Evolutionary conservation across 2,113 vertebrate genomes (phyloP), one percentile per base, ranked within the genome.

Genomic region (Salvelinus sp.): DNA sequence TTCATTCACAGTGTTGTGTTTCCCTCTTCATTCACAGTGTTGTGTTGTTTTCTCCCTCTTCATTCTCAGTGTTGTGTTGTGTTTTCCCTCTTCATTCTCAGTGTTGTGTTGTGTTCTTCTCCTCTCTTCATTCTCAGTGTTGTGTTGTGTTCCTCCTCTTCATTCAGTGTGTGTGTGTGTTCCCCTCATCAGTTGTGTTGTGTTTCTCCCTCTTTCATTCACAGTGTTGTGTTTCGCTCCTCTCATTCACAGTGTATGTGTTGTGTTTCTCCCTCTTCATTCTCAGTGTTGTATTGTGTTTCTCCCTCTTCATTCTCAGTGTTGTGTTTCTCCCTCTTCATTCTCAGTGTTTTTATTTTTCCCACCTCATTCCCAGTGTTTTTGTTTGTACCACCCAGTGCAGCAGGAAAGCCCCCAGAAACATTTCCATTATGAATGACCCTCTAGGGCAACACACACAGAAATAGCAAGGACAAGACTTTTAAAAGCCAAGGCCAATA

Each of bases 401-500:
- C 50, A 66, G 54, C 73, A 79, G 70, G 28, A 68, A 69, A 68
- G 62, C 73, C 74, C 83, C 83, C 72, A 74, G 81, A 86, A 86
- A 78, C 23, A 70, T 66, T 79, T 93, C 77, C 90, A 93, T 93
- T 91, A 93, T 91, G 88, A 76, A 93, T 91, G 73, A 70, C 75
- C 78, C 88, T 88, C 87, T 73, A 77, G 77, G 81, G 89, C 84
- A 84, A 87, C 84, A 85, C 88, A 85, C 78, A 75, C 69, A 10
- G 38, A 44, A 10, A 44, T 10, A 44, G 38, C 7, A 44, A 10
- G 38, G 38, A 44, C 0, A 44, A 44, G 38, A 2, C 38, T 44
- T 44, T 44, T 44, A 44, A 44, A 44, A 44, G 38, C 9, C 0
- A 38, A 38, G 7, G 6, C 7, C 38, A 44, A 44, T 10, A 44